Percentiles rank a stretch among this genome's conserved stretches.
Evolutionary conservation across 1,140 invertebrate species (phyloP).

Genomic region (Bombus balteatus): DNA sequence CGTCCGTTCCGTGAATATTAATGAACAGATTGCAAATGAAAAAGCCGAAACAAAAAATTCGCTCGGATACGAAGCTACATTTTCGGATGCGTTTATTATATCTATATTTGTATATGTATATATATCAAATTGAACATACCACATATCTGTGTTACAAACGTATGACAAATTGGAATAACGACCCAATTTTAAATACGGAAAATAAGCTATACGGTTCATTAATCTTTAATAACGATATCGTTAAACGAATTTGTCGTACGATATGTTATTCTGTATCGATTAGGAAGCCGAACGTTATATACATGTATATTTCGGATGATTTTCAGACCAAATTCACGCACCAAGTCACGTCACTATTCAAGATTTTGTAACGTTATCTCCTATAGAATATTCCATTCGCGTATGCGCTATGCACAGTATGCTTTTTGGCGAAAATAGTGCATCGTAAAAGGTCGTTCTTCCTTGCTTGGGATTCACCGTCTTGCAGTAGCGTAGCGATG

Average conservation of each 20-base stretch:
- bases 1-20: not conserved
- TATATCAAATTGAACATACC: not conserved
- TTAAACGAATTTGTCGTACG: slow-evolving; percentile 15
- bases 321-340: not conserved
- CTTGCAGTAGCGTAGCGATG: slow-evolving; percentile 18
- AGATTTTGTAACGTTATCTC: slow-evolving; percentile 29
- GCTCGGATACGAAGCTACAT: not conserved
- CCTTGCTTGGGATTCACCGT: not conserved
- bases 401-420: not conserved
- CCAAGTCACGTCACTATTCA: not conserved
- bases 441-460: slow-evolving; percentile 26
- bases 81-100: not conserved
- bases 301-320: not conserved
- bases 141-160: not conserved
- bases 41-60: not conserved
- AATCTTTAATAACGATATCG: not conserved
- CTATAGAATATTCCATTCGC: slow-evolving; percentile 25
- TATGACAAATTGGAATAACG: not conserved
- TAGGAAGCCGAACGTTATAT: not conserved
- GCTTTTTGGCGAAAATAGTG: slow-evolving; percentile 40
- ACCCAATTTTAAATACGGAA: not conserved
- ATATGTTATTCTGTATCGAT: not conserved
- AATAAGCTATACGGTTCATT: not conserved
- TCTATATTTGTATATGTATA: not conserved
- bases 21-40: not conserved